Conservation (phyloP, 2,797 vertebrate species). For the Gambusia yucatana region DNA sequence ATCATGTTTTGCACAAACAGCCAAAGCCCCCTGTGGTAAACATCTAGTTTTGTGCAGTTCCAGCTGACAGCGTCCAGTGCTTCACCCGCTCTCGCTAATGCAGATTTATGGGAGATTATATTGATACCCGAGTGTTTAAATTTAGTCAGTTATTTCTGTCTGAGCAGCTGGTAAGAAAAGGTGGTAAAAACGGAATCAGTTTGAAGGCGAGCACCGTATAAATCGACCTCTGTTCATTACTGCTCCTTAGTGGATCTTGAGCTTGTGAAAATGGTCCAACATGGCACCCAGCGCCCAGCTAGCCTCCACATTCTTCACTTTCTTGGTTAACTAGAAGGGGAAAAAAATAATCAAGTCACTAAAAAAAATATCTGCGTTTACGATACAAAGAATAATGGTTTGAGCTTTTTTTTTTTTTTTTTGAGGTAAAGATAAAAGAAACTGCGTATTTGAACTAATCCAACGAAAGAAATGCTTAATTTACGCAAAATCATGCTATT, state of each 20-base stretch:
- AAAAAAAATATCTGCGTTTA: slow-evolving; percentile 69
- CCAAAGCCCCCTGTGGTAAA: background rate
- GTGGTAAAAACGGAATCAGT: slow-evolving; percentile 21
- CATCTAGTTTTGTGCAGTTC: slow-evolving; percentile 26
- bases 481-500: too few species aligned
- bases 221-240: slow-evolving; percentile 19
- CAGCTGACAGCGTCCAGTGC: slow-evolving; percentile 33
- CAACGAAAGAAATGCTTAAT: too few species aligned
- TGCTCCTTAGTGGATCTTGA: slow-evolving; percentile 81
- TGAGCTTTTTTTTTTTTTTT: background rate
- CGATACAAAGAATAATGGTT: slow-evolving; percentile 60
- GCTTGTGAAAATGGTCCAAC: slow-evolving; percentile 89
- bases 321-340: slow-evolving; percentile 88
- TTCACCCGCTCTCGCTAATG: slow-evolving; percentile 24
- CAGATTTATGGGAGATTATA: slow-evolving; percentile 47
- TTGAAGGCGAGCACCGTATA: slow-evolving; percentile 32
- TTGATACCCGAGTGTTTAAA: slow-evolving; percentile 40
- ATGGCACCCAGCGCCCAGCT: slow-evolving; percentile 96
- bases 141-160: slow-evolving; percentile 29
- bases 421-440: background rate
- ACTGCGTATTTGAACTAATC: background rate
- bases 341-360: slow-evolving; percentile 44
- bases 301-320: slow-evolving; percentile 93
- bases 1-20: slow-evolving; percentile 17
- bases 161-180: slow-evolving; percentile 34